A percentile compares a stretch with the other conserved stretches of the same genome.
These are phyloP conservation scores for Tapirus indicus DNA, from an alignment of 2,797 vertebrate species.

Conservation along the genomic window DNA sequence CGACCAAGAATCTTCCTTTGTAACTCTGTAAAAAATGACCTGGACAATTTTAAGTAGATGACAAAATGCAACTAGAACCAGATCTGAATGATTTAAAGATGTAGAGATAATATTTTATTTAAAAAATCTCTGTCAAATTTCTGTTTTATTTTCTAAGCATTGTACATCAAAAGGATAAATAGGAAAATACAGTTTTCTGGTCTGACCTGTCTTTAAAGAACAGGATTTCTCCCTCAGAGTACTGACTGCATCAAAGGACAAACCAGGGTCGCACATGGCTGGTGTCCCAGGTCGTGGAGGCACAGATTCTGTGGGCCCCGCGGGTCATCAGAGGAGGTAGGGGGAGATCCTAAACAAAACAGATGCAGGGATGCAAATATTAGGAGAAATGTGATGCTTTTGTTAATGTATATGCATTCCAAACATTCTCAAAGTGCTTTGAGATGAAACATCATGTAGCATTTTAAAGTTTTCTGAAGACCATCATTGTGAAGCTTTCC, in stretches of 20 bases:
- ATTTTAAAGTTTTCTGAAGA: neutral
- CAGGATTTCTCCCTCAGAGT: conserved; percentile 90
- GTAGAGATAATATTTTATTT: neutral
- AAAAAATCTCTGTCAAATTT: neutral
- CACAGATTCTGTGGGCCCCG: neutral
- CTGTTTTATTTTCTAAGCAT: neutral
- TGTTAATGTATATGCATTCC: neutral
- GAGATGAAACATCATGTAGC: too few relatives aligned
- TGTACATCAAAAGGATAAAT: neutral
- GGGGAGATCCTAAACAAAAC: conserved; percentile 75
- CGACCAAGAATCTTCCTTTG: neutral
- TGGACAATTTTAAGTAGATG: neutral
- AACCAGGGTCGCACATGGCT: conserved; percentile 83
- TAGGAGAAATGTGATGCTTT: neutral
- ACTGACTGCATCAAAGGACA: conserved; percentile 91
- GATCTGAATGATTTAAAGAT: neutral
- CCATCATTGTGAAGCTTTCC: neutral
- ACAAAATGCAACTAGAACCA: neutral
- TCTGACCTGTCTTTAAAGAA: conserved; percentile 93
- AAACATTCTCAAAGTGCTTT: neutral
- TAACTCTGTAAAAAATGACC: neutral
- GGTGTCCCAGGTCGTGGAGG: conserved; percentile 63
- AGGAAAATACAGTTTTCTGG: neutral
- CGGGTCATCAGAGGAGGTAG: neutral
- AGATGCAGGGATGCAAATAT: neutral